These are phyloP conservation scores for Lepidotrigona ventralis DNA, from an alignment of 1,140 invertebrate species.

Conservation along the genomic window DNA sequence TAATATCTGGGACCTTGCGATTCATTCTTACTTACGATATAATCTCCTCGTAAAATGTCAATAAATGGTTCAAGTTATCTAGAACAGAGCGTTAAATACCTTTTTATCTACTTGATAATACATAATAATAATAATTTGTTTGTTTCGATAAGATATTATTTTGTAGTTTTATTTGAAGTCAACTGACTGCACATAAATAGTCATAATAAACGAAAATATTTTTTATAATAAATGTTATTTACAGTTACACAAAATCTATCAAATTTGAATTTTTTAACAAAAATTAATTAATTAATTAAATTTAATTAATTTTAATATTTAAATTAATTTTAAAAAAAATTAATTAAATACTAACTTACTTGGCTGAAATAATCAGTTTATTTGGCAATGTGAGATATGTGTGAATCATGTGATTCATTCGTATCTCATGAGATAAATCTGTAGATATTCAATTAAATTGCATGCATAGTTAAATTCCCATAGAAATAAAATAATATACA, in stretches of 20 bases:
- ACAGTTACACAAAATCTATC: not conserved
- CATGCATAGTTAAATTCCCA: too few species aligned
- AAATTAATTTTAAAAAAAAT: not conserved
- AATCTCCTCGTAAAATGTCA: not conserved
- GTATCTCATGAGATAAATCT: too few species aligned
- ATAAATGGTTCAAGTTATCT: not conserved
- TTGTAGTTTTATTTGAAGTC: not conserved
- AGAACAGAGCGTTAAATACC: not conserved
- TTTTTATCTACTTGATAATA: too few species aligned
- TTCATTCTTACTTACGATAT: constrained; percentile 29
- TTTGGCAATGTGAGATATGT: not conserved
- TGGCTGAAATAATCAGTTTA: not conserved
- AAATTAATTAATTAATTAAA: not conserved
- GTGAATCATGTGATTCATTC: too few species aligned
- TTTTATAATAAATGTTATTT: not conserved
- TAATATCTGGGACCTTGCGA: constrained; percentile 20
- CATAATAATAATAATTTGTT: too few species aligned
- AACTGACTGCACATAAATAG: not conserved
- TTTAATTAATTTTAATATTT: too few species aligned
- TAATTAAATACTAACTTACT: too few species aligned
- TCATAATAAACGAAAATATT: not conserved
- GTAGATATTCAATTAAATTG: not conserved
- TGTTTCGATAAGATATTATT: not conserved
- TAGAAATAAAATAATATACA: too few species aligned
- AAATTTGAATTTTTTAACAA: not conserved